Evolutionary conservation across 2,797 vertebrate species (phyloP), one percentile per base, ranked within the genome.

Genomic region (Selene dorsalis): DNA sequence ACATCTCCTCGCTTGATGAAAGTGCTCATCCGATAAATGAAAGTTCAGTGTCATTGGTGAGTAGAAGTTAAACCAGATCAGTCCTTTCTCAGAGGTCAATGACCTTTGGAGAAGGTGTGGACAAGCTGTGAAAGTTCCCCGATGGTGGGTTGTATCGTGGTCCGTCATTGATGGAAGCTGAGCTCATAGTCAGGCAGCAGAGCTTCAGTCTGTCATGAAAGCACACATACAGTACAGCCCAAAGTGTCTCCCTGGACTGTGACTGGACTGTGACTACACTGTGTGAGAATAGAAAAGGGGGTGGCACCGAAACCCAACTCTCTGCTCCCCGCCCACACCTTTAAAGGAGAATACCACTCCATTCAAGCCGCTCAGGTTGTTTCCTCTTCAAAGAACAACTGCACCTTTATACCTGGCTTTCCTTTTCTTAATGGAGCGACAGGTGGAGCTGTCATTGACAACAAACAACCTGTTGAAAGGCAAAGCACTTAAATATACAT

Each of bases 231-330:
- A 72, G 66, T 32, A n/a, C 69, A 72, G 66, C 26, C 24, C 69
- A 70, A 32, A 87, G 84, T 71, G n/a, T 26, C 79, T 82, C 67
- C 59, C 50, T 75, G 63, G 60, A 71, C 75, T 77, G 62, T 39
- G 59, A 38, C 78, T 70, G 71, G 24, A 47, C 61, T 73, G 66
- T 52, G 65, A 18, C 41, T 43, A 3, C 56, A 62, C 55, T 64
- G 77, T 55, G 47, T 41, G 76, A 71, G 76, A 70, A 75, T 35
- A 76, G 68, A 79, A 72, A 87, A 61, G 79, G 81, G 83, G 89
- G 53, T 76, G 87, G 80, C 60, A 84, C 85, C 89, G 92, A 91
- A 94, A 93, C 83, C 62, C 58, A 81, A 90, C 71, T 66, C 87
- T 24, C 73, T 32, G 30, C 65, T 80, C 72, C 71, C 87, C 89